Conservation (phyloP, 2,888 invertebrate genomes). For the Rhagonycha lutea region DNA sequence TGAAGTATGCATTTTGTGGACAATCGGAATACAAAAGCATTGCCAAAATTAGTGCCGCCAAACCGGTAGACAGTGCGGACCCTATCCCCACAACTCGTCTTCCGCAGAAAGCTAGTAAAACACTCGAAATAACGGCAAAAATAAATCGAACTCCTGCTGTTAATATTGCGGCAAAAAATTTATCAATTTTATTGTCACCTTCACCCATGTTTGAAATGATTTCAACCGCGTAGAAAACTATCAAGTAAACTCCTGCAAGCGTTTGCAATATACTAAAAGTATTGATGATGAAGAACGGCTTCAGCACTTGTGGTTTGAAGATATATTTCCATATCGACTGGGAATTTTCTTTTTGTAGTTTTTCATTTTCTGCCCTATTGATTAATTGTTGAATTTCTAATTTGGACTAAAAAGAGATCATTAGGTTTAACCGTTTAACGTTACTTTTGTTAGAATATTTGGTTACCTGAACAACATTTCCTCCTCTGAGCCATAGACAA, state of each 20-base stretch:
- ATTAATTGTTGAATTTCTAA: slow-evolving; percentile 67
- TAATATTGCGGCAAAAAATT: slow-evolving; percentile 67
- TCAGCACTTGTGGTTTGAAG: slow-evolving; percentile 66
- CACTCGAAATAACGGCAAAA: slow-evolving; percentile 69
- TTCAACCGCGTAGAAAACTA: slow-evolving; percentile 80
- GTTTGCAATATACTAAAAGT: slow-evolving; percentile 75
- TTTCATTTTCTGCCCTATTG: slow-evolving; percentile 63
- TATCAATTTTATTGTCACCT: slow-evolving; percentile 47
- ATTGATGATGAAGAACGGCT: slow-evolving; percentile 74
- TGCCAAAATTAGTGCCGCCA: slow-evolving; percentile 66
- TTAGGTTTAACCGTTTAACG: background rate
- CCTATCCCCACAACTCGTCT: slow-evolving; percentile 68
- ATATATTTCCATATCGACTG: slow-evolving; percentile 52
- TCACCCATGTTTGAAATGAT: slow-evolving; percentile 65
- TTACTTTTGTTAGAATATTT: background rate
- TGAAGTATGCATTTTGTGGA: slow-evolving; percentile 49
- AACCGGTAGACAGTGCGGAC: slow-evolving; percentile 70
- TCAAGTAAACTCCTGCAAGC: slow-evolving; percentile 74
- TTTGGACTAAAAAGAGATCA: slow-evolving; percentile 56
- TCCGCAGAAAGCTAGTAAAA: slow-evolving; percentile 66
- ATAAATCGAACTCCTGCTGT: slow-evolving; percentile 69
- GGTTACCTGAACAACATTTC: slow-evolving; percentile 47
- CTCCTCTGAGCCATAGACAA: slow-evolving; percentile 50
- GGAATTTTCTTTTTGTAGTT: slow-evolving; percentile 45
- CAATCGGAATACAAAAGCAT: slow-evolving; percentile 56